A percentile compares a stretch with the other conserved stretches of the same genome.
Conservation (phyloP, 2,113 vertebrate species). For the Dipodomys spectabilis region DNA sequence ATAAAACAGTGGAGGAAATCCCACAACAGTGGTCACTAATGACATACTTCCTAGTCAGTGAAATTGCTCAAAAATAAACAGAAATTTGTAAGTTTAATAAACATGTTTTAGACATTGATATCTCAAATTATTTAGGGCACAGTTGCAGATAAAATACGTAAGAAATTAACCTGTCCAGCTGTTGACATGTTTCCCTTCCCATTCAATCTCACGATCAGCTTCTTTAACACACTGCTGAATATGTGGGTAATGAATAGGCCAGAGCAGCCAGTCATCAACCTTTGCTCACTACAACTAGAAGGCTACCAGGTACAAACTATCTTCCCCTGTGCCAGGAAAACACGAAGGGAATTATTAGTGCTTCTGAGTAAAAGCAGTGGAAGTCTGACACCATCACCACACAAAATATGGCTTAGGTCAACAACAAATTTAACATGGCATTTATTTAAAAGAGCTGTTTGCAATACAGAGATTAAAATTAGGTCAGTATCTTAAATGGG, state of each 20-base stretch:
- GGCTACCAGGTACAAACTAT: neutral
- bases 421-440: neutral
- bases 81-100: neutral
- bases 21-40: neutral
- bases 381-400: neutral
- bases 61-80: neutral
- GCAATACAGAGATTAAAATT: neutral
- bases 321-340: neutral
- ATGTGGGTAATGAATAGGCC: neutral
- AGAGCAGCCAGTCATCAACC: neutral
- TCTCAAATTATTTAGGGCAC: neutral
- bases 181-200: neutral
- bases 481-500: neutral
- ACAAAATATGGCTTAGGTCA: neutral
- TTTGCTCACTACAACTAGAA: neutral
- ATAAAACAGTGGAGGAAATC: neutral
- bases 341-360: fast-evolving
- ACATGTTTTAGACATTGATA: neutral
- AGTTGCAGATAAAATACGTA: neutral
- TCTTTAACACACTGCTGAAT: neutral
- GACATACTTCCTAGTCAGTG: too few relatives aligned
- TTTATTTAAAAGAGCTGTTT: neutral
- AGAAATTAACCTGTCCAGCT: neutral
- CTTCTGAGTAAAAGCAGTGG: neutral
- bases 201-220: neutral